Evolutionary conservation across 2,113 vertebrate genomes (phyloP).

Genomic region (Eulemur macaco): DNA sequence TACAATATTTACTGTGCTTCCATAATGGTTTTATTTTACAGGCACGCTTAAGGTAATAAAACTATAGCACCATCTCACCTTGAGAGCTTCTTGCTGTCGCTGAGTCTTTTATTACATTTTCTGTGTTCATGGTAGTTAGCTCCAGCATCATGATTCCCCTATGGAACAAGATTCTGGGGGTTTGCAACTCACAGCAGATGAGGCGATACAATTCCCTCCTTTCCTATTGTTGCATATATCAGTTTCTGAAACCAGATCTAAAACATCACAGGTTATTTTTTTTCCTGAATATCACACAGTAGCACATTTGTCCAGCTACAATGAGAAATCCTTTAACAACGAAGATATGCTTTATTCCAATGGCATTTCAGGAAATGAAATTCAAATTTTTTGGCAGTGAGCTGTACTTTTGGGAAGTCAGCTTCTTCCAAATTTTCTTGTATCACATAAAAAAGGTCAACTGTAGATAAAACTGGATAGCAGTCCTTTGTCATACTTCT

Average conservation of each 20-base stretch:
- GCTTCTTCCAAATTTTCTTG: constrained; percentile 48
- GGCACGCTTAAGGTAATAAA: constrained; percentile 49
- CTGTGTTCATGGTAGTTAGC: constrained; percentile 6
- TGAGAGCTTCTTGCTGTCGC: constrained; percentile 56
- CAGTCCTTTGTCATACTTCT: constrained; percentile 65
- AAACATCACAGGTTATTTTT: constrained; percentile 70
- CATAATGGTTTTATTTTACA: constrained; percentile 61
- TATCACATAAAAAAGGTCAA: constrained; percentile 63
- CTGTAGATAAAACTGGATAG: constrained; percentile 41
- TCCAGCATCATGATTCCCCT: constrained; percentile 2
- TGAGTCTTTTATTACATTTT: constrained; percentile 60
- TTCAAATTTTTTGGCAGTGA: constrained; percentile 66
- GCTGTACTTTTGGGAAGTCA: constrained; percentile 43
- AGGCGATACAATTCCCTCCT: neutral
- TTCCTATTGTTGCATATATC: neutral
- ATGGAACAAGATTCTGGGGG: neutral
- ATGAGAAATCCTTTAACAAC: constrained; percentile 68
- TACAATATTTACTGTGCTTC: constrained; percentile 68
- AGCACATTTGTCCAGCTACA: constrained; percentile 33
- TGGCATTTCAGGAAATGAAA: constrained; percentile 76
- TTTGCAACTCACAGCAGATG: neutral
- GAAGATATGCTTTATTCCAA: constrained; percentile 59
- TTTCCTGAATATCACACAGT: constrained; percentile 56
- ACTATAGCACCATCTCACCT: constrained; percentile 62
- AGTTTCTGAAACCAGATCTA: constrained; percentile 36